phyloP scores from a whole-genome alignment of 2,113 vertebrate species.

The Xiphophorus maculatus region DNA sequence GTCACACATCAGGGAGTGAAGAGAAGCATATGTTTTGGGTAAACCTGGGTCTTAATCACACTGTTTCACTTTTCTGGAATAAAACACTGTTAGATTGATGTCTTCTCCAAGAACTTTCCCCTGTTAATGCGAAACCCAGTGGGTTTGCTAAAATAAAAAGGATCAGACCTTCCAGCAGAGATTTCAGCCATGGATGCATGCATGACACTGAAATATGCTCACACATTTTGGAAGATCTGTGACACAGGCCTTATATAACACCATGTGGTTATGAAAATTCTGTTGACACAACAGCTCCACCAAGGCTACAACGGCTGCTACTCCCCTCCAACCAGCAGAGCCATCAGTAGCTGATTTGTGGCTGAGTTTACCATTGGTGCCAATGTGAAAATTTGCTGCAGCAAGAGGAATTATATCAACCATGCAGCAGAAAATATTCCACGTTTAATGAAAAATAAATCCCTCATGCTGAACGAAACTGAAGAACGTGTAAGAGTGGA shows the following conservation, averaged over 20 bases:
- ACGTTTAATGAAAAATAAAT: conserved; percentile 53
- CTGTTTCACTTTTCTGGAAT: conserved; percentile 40
- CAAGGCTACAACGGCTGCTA: conserved; percentile 27
- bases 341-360: conserved; percentile 29
- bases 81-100: conserved; percentile 12
- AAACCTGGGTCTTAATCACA: conserved; percentile 16
- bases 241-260: conserved; percentile 46
- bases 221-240: conserved; percentile 34
- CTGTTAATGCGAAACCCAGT: conserved; percentile 33
- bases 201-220: conserved; percentile 32
- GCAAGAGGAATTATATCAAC: conserved; percentile 33
- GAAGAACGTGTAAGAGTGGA: conserved; percentile 33
- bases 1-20: conserved; percentile 9
- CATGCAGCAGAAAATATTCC: conserved; percentile 34
- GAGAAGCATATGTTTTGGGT: background rate
- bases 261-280: conserved; percentile 50
- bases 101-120: conserved; percentile 20
- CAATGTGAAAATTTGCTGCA: background rate
- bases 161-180: conserved; percentile 53
- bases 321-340: conserved; percentile 32
- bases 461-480: conserved; percentile 41
- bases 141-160: conserved; percentile 61
- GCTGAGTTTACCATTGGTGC: conserved; percentile 16
- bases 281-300: conserved; percentile 46
- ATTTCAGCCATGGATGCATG: conserved; percentile 37